Evolutionary conservation across 2,888 invertebrate genomes (phyloP).

Genomic region (Hirtodrosophila cameraria): DNA sequence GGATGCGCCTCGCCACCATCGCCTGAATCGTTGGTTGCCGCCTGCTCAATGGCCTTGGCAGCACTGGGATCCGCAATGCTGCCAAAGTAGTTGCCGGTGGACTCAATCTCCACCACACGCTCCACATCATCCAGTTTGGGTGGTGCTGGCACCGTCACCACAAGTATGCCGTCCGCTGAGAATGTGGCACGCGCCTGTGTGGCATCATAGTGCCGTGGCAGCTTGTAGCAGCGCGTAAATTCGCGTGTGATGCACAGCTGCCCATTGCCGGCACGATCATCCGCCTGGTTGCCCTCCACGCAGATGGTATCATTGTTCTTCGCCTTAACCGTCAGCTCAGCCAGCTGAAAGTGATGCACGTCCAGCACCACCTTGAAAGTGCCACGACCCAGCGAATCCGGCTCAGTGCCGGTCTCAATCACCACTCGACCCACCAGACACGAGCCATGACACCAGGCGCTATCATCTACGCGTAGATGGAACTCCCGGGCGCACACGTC

Average conservation of each 20-base stretch:
- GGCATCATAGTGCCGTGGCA: slow-evolving; percentile 81
- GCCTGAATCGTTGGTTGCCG: slow-evolving; percentile 19
- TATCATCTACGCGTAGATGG: slow-evolving; percentile 66
- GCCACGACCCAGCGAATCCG: slow-evolving; percentile 76
- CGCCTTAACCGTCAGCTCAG: slow-evolving; percentile 80
- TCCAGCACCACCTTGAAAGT: slow-evolving; percentile 81
- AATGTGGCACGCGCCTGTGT: slow-evolving; percentile 78
- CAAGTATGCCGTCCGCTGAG: slow-evolving; percentile 82
- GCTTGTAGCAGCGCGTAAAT: slow-evolving; percentile 80
- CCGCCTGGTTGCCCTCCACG: slow-evolving; percentile 78
- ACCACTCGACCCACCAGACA: slow-evolving; percentile 78
- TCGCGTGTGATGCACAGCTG: slow-evolving; percentile 80
- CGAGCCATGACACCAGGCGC: slow-evolving; percentile 80
- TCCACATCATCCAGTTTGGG: slow-evolving; percentile 80
- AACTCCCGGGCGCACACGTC: slow-evolving; percentile 77
- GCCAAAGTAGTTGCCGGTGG: slow-evolving; percentile 80
- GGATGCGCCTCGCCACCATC: slow-evolving; percentile 62
- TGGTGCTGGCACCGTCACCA: slow-evolving; percentile 81
- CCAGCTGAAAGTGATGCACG: slow-evolving; percentile 80
- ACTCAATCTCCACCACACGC: slow-evolving; percentile 77
- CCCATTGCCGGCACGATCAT: slow-evolving; percentile 72
- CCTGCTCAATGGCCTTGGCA: slow-evolving; percentile 63
- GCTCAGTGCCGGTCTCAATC: slow-evolving; percentile 77
- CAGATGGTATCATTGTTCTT: slow-evolving; percentile 80
- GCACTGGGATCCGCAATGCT: slow-evolving; percentile 70